Conservation (phyloP, 2,113 vertebrate genomes). For the Bufo bufo region DNA sequence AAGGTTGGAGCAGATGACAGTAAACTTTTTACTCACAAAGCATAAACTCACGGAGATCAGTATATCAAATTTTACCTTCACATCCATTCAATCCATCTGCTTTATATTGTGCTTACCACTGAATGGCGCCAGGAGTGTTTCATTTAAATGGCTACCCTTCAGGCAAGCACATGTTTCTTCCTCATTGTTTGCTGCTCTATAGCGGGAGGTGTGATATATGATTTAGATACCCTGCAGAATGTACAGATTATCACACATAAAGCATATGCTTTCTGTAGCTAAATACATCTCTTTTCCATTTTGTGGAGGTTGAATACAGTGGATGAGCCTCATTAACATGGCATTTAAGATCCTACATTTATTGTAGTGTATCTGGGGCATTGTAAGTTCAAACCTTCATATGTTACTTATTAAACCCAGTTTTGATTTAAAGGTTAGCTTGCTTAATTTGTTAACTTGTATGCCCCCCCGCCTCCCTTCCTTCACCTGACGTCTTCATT, state of each 20-base stretch:
- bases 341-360: slow-evolving; percentile 31
- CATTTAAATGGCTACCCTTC: slow-evolving; percentile 44
- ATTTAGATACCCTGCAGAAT: slow-evolving; percentile 35
- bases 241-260: slow-evolving; percentile 39
- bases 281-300: slow-evolving; percentile 26
- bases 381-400: slow-evolving; percentile 46
- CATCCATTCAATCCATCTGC: slow-evolving; percentile 53
- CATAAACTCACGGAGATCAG: slow-evolving; percentile 2
- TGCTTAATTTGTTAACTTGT: slow-evolving; percentile 44
- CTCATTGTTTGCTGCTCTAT: slow-evolving; percentile 45
- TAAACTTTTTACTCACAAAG: not conserved
- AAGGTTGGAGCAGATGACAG: slow-evolving; percentile 18
- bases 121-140: slow-evolving; percentile 29
- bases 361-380: slow-evolving; percentile 39
- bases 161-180: slow-evolving; percentile 51
- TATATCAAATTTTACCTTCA: slow-evolving; percentile 41
- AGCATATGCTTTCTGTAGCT: slow-evolving; percentile 41
- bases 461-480: not conserved
- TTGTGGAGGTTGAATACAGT: slow-evolving; percentile 34
- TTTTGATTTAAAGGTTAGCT: slow-evolving; percentile 46
- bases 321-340: slow-evolving; percentile 45
- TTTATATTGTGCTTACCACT: slow-evolving; percentile 32
- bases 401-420: slow-evolving; percentile 49
- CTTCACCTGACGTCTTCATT: slow-evolving; percentile 3
- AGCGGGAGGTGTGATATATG: slow-evolving; percentile 39